Evolutionary conservation across 2,888 invertebrate genomes (phyloP).

Genomic region (Drosophila kanekoi): DNA sequence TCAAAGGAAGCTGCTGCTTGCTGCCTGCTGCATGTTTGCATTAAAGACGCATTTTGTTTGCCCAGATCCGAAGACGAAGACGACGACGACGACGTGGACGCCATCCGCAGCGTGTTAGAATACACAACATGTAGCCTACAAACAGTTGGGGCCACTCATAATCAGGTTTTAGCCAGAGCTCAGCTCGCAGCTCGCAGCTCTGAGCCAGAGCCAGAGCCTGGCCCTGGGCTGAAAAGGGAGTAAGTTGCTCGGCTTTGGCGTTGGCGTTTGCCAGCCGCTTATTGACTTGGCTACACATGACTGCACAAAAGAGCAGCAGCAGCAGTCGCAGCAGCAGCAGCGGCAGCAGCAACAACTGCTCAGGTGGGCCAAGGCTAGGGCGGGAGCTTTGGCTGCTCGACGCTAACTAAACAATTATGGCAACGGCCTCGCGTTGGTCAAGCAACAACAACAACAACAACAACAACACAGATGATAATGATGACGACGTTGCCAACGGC

Average conservation of each 20-base stretch:
- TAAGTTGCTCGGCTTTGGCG: conserved; percentile 42
- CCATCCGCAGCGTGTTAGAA: conserved; percentile 77
- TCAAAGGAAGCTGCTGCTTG: conserved; percentile 77
- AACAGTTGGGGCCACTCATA: conserved; percentile 76
- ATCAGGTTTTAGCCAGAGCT: conserved; percentile 73
- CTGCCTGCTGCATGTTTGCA: conserved; percentile 76
- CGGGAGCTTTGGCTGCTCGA: conserved; percentile 56
- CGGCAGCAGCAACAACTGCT: conserved; percentile 44
- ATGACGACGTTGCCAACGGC: conserved; percentile 59
- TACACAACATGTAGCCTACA: conserved; percentile 74
- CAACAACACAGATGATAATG: conserved; percentile 36
- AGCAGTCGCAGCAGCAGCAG: conserved; percentile 9
- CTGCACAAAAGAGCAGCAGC: conserved; percentile 66
- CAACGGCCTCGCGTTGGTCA: conserved; percentile 61
- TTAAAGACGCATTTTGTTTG: conserved; percentile 79
- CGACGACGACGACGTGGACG: conserved; percentile 51
- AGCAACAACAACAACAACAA: conserved; percentile 32
- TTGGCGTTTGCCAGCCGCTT: conserved; percentile 46
- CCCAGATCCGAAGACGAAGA: conserved; percentile 57
- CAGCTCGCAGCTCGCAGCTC: conserved; percentile 26
- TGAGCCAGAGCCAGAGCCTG: conserved; percentile 13
- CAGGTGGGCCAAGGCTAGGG: conserved; percentile 74
- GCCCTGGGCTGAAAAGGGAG: conserved; percentile 61
- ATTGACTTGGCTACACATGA: conserved; percentile 73
- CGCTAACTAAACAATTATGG: conserved; percentile 78